Base-by-base conservation (phyloP, 2,888 invertebrate species). In the Brachylomia viminalis region DNA sequence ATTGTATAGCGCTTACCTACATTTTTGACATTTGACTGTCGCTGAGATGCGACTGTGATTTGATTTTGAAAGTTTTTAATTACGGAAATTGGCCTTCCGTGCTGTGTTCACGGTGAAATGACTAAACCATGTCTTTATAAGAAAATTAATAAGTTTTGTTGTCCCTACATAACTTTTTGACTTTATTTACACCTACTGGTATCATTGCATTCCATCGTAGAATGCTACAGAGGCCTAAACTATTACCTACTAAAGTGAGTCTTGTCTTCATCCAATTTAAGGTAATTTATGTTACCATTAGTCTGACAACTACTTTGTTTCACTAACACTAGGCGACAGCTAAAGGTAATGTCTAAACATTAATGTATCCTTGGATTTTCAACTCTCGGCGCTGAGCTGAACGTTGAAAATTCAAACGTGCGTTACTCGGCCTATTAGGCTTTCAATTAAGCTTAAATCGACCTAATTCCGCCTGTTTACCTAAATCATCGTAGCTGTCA, bases 401-500 rank as follows among this genome's bases (percentile, higher is more conserved):
- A 0, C 1, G 13, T 20, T 30, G 0, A 15, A 47, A 66, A 66
- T 49, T 3, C 11, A 56, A 66, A 11, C n/a, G 10, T n/a, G 0
- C 10, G 15, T 15, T 23, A 13, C 4, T 42, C 30, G 17, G 49
- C 30, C 23, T 74, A 54, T 3, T 62, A 7, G 4, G 20, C 27
- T 45, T 76, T 30, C 20, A 42, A 49, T 38, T 17, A 72, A 17
- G 17, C 72, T 72, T 27, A 52, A 7, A 45, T 33, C n/a, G 0
- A 17, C 27, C 7, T 30, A 0, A 8, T 47, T 11, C 45, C 15
- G 3, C 13, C 15, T 7, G 0, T 30, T 49, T 56, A 45, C 1
- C 4, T n/a, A 67, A 61, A 33, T 27, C 23, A 49, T 58, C 3
- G 42, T n/a, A n/a, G 52, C 33, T 87, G 66, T 69, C 66, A 79